phyloP scores from a whole-genome alignment of 2,888 invertebrate genomes.

The Hemicrepidius hirtus region DNA sequence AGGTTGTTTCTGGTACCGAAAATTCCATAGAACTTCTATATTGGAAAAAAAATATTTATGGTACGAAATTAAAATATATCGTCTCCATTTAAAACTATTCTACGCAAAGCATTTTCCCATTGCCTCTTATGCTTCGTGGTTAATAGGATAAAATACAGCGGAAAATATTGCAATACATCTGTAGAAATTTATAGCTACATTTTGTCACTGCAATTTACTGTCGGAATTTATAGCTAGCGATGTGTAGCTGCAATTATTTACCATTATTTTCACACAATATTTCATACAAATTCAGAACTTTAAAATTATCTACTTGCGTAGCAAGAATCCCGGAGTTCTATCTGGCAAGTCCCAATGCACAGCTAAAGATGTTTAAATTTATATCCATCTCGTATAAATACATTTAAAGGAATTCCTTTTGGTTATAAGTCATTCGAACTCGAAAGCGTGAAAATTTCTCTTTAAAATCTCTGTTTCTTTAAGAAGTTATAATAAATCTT shows the following conservation, averaged over 20 bases:
- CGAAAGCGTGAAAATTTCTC: too few species aligned
- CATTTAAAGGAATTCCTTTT: too few species aligned
- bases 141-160: conserved; percentile 17
- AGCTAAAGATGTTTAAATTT: too few species aligned
- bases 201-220: conserved; percentile 23
- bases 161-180: conserved; percentile 16
- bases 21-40: too few species aligned
- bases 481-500: too few species aligned
- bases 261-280: conserved; percentile 21
- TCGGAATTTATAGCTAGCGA: conserved; percentile 7
- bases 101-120: not conserved
- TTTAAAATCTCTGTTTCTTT: too few species aligned
- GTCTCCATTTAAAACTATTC: not conserved
- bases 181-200: conserved; percentile 19
- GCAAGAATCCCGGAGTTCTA: too few species aligned
- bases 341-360: too few species aligned
- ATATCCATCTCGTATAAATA: too few species aligned
- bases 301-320: not conserved
- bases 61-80: not conserved
- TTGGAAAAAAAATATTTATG: too few species aligned
- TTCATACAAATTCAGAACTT: conserved; percentile 3
- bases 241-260: conserved; percentile 6
- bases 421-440: too few species aligned
- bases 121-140: not conserved
- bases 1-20: too few species aligned